These are phyloP conservation scores for Anastrepha ludens DNA, from an alignment of 1,140 invertebrate genomes.

Conservation along the genomic window DNA sequence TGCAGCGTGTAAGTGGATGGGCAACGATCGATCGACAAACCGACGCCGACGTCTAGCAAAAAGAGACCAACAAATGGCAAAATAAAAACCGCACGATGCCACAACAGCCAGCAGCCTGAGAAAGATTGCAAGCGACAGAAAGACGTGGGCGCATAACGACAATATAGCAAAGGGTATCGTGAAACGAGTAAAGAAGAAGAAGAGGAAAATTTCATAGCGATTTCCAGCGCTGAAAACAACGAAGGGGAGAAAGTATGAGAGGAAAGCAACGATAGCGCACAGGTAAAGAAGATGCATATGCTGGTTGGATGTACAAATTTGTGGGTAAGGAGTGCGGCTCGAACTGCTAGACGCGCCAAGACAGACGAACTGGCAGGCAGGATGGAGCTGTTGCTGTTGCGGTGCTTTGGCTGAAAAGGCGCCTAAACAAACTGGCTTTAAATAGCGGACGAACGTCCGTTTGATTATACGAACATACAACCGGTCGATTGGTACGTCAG, in stretches of 20 bases:
- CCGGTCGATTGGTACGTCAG: conserved; percentile 7
- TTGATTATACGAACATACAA: conserved; percentile 27
- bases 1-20: conserved; percentile 45
- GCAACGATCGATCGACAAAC: conserved; percentile 35
- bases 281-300: neutral
- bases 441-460: conserved; percentile 32
- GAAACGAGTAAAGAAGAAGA: neutral
- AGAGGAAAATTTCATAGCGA: conserved; percentile 38
- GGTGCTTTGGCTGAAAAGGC: neutral
- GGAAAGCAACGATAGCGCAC: neutral
- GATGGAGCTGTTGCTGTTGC: conserved; percentile 10
- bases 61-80: neutral
- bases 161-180: neutral
- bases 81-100: conserved; percentile 3
- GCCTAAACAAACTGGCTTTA: conserved; percentile 29
- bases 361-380: neutral
- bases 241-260: neutral
- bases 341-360: neutral
- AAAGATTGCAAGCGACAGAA: conserved; percentile 46
- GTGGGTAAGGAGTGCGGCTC: neutral
- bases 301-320: neutral
- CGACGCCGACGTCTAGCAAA: conserved; percentile 25
- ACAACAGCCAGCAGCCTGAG: conserved; percentile 18
- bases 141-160: conserved; percentile 46
- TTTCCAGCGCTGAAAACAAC: neutral